Evolutionary conservation across 2,113 vertebrate species (phyloP), one percentile per base, ranked within the genome.

Genomic region (Paralichthys olivaceus): DNA sequence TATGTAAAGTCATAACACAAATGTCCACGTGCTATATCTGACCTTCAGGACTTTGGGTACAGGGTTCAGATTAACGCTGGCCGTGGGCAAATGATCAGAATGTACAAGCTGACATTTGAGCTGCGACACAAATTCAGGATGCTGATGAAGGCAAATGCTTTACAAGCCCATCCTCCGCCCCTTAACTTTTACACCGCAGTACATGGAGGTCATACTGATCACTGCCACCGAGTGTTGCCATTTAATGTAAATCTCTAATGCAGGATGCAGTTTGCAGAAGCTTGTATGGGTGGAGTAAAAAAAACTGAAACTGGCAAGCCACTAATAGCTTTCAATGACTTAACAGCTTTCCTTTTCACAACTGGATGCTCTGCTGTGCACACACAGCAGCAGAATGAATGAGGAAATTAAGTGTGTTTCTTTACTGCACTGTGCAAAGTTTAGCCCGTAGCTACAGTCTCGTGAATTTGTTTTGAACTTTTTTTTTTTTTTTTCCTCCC

Each of bases 331-430:
- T 79, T 70, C 67, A 79, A 55, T 71, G 78, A 76, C 65, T 80
- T 77, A 79, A 85, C 77, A 76, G 60, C 59, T 79, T 79, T 76
- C 5, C 51, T 45, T 82, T 79, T 73, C 71, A 73, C 63, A 78
- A 69, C 53, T 69, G 69, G n/a, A 69, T 62, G 62, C 58, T 77
- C 69, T 40, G 78, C 59, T 89, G 53, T 80, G 32, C 71, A 77
- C 49, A 77, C 49, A 63, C 28, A 73, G 47, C 26, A 20, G 23
- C 61, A 28, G 58, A 77, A 71, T 64, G 61, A 77, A 69, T 55
- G 54, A 75, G 74, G 53, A 81, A 77, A 81, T 75, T 77, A 77
- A 59, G 28, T 57, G 51, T 57, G 53, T 49, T 55, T 62, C 58
- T 78, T 77, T 80, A 69, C 71, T 75, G n/a, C 69, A 49, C 62